These are phyloP conservation scores for Hydrozoanthus gracilis DNA, from an alignment of 92 coral and sea anemone species.

Conservation along the genomic window DNA sequence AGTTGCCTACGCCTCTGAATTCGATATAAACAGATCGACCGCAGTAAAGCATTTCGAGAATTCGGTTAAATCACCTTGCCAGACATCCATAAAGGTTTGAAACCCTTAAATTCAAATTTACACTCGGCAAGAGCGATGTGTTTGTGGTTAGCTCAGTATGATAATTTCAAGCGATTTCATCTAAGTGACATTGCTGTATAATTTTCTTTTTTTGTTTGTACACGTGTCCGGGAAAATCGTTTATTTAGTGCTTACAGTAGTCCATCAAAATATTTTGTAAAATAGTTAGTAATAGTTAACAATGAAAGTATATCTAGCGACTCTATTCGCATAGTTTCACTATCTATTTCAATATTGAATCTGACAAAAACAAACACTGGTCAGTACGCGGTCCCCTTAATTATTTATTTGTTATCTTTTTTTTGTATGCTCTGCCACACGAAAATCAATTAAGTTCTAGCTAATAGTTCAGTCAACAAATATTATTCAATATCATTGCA, in stretches of 20 bases:
- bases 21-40: slow-evolving; percentile 26
- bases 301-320: background rate
- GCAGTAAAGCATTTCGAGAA: background rate
- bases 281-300: background rate
- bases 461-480: background rate
- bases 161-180: background rate
- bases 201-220: background rate
- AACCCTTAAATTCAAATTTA: too few relatives aligned
- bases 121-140: too few relatives aligned
- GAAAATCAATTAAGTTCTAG: background rate
- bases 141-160: background rate
- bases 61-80: background rate
- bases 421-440: background rate
- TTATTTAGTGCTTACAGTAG: too few relatives aligned
- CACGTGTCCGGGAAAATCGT: background rate
- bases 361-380: background rate
- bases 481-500: background rate
- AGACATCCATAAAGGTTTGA: too few relatives aligned
- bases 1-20: slow-evolving; percentile 6
- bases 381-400: background rate
- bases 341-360: background rate
- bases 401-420: slow-evolving; percentile 8
- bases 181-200: too few relatives aligned
- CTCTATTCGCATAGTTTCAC: background rate
- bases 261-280: background rate